Conservation (phyloP, 2,113 vertebrate species). For the Talpa occidentalis region DNA sequence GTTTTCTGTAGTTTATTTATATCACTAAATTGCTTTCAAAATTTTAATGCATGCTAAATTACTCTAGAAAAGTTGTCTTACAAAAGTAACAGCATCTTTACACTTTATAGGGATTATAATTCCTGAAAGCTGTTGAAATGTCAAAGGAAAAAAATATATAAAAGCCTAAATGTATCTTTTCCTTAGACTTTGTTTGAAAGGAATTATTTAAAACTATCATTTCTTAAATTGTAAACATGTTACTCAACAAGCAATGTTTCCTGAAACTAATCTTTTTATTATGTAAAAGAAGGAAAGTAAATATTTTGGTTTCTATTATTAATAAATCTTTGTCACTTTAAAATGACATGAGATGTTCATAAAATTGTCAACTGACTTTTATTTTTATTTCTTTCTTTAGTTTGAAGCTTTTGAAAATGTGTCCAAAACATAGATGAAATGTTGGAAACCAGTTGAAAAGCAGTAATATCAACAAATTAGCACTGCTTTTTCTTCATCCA, state of each 20-base stretch:
- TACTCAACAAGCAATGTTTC: not conserved
- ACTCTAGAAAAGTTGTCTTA: not conserved
- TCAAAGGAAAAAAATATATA: not conserved
- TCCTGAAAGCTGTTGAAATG: not conserved
- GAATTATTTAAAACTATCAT: not conserved
- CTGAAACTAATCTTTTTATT: not conserved
- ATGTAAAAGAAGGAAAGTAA: not conserved
- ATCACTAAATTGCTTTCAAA: not conserved
- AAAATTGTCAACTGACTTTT: conserved; percentile 36
- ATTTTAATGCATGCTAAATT: conserved; percentile 31
- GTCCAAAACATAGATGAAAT: conserved; percentile 69
- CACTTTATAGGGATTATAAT: not conserved
- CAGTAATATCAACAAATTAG: conserved; percentile 49
- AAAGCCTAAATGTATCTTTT: not conserved
- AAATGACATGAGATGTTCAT: not conserved
- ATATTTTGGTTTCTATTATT: not conserved
- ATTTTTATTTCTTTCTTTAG: conserved; percentile 59
- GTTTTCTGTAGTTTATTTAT: not conserved
- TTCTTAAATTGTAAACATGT: not conserved
- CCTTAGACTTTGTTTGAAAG: conserved; percentile 38
- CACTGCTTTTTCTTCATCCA: not conserved
- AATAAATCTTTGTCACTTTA: not conserved
- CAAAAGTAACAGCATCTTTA: not conserved
- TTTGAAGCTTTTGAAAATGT: conserved; percentile 80
- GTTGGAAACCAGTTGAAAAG: conserved; percentile 71